Conservation (phyloP, 92 coral and sea anemone species). For the Parazoanthus swiftii region DNA sequence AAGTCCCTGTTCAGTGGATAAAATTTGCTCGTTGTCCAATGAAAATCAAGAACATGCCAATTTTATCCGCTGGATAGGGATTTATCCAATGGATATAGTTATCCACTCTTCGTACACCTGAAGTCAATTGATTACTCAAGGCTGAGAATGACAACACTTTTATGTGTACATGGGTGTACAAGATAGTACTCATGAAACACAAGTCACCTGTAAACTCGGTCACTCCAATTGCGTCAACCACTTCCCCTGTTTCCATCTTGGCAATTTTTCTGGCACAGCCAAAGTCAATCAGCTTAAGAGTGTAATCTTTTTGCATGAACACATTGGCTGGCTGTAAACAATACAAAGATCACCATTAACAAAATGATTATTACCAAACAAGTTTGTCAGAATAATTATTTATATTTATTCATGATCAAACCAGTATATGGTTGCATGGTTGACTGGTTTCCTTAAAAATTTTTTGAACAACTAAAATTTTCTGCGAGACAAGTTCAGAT, state of each 20-base stretch:
- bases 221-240: conserved; percentile 46
- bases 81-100: no score
- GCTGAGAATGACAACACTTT: neutral
- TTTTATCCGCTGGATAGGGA: no score
- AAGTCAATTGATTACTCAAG: neutral
- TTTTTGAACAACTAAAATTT: no score
- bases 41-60: no score
- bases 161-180: no score
- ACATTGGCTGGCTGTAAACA: conserved; percentile 36
- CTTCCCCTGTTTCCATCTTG: conserved; percentile 39
- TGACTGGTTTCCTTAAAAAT: no score
- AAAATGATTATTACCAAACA: neutral
- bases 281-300: conserved; percentile 45
- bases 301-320: conserved; percentile 40
- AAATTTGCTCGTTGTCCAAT: no score
- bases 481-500: no score
- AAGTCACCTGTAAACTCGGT: conserved; percentile 34
- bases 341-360: neutral
- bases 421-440: no score
- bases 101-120: no score
- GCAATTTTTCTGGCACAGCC: conserved; percentile 43
- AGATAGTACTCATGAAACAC: neutral
- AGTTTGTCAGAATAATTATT: neutral
- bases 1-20: no score
- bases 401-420: no score